Percentiles rank a stretch among this genome's conserved stretches.
These are phyloP conservation scores for Patella depressa DNA, from an alignment of 2,888 invertebrate species.

Conservation along the genomic window DNA sequence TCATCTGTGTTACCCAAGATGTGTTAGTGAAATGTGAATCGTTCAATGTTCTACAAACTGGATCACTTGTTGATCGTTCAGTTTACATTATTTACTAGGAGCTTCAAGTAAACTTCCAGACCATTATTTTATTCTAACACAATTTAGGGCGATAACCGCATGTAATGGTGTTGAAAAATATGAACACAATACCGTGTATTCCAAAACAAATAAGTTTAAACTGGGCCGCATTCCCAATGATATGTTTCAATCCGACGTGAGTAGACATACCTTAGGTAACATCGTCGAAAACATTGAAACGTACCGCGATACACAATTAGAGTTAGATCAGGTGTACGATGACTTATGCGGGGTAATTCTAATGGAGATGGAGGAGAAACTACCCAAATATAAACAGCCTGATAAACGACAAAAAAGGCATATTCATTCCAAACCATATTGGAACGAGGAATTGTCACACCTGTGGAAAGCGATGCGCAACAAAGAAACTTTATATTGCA, in stretches of 20 bases:
- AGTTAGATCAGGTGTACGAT: neutral
- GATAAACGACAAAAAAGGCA: neutral
- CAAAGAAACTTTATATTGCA: neutral
- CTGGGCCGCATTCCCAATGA: neutral
- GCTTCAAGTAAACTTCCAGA: slow-evolving; percentile 5
- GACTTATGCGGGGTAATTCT: neutral
- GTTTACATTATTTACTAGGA: slow-evolving; percentile 8
- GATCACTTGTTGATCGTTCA: slow-evolving; percentile 1
- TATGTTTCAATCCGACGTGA: neutral
- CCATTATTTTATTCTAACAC: neutral
- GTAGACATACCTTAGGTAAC: neutral
- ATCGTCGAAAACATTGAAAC: neutral
- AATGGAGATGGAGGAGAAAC: too few species aligned
- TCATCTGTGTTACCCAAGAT: slow-evolving; percentile 1
- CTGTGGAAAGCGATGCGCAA: neutral
- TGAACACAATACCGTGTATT: too few species aligned
- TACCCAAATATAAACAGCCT: neutral
- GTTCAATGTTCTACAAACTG: neutral
- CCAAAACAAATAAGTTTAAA: too few species aligned
- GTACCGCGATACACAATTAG: neutral
- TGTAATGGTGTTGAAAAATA: neutral
- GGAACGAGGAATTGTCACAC: neutral
- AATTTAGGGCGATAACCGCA: neutral
- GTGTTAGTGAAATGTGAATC: neutral
- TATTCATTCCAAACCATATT: neutral